Percentiles rank a stretch among this genome's conserved stretches.
These are phyloP conservation scores for Nettapus auritus DNA, from an alignment of 2,113 vertebrate species.

Conservation along the genomic window DNA sequence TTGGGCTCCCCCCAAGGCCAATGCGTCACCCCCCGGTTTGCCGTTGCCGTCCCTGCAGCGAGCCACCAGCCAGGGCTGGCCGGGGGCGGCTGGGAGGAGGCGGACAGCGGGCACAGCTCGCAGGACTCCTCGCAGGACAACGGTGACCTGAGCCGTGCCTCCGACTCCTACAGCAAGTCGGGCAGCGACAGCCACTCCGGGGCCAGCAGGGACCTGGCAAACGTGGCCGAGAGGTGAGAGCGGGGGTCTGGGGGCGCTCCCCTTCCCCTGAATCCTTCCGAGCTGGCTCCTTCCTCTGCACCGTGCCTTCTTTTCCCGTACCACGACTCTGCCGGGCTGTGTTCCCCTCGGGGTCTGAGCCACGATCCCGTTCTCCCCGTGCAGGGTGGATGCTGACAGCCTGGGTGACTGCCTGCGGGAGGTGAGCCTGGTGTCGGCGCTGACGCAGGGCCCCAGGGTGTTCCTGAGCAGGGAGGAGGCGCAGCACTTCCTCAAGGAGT, in stretches of 20 bases:
- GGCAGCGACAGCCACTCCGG: conserved; percentile 86
- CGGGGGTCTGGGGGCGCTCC: fast-evolving
- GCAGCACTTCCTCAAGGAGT: conserved; percentile 92
- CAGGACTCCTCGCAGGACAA: conserved; percentile 88
- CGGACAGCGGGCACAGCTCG: conserved; percentile 86
- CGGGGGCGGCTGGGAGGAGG: conserved; percentile 95
- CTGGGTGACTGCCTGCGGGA: conserved; percentile 89
- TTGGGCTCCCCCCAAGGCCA: background rate
- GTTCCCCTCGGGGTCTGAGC: fast-evolving
- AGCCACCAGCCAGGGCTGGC: conserved; percentile 84
- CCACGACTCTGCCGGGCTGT: fast-evolving
- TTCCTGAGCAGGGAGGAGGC: conserved; percentile 91
- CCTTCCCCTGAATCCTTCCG: fast-evolving
- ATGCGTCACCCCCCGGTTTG: fast-evolving
- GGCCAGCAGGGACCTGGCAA: conserved; percentile 82
- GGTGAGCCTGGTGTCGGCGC: conserved; percentile 80
- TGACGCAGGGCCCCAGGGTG: conserved; percentile 81
- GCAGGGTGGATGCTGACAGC: conserved; percentile 86
- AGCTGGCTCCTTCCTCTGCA: fast-evolving
- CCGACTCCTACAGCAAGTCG: conserved; percentile 80
- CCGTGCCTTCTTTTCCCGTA: fast-evolving
- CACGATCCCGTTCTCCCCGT: background rate
- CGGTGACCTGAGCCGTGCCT: conserved; percentile 73
- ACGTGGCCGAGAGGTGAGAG: conserved; percentile 83
- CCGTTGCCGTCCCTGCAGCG: background rate